Percentiles rank a stretch among this genome's conserved stretches.
Evolutionary conservation across 2,113 vertebrate species (phyloP).

Genomic region (Rattus rattus): DNA sequence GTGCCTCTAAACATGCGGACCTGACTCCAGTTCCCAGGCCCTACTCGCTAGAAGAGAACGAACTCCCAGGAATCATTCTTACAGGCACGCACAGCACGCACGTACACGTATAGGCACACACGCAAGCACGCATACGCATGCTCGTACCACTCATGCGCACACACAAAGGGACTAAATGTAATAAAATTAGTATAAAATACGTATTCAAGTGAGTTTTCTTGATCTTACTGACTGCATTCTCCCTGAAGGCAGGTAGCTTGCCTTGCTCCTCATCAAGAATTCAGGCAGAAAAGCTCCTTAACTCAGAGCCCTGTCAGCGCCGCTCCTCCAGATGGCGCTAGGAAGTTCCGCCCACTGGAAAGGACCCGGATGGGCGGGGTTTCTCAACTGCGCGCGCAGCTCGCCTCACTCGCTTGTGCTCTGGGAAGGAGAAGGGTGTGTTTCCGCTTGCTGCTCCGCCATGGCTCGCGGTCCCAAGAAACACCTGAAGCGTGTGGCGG

Average conservation of each 20-base stretch:
- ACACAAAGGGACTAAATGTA: not conserved
- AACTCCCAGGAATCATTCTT: not conserved
- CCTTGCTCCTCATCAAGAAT: fast-evolving
- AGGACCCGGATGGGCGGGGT: not conserved
- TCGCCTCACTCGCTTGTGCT: not conserved
- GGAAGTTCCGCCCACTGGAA: too few relatives aligned
- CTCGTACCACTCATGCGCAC: too few relatives aligned
- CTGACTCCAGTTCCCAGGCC: not conserved
- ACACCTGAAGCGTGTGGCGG: slow-evolving; percentile 20
- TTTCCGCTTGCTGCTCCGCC: too few relatives aligned
- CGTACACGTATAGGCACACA: not conserved
- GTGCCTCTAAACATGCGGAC: not conserved
- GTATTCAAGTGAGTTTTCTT: not conserved
- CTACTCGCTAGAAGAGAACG: too few relatives aligned
- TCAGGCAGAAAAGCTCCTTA: not conserved
- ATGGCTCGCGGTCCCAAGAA: slow-evolving; percentile 36
- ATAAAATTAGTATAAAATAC: not conserved
- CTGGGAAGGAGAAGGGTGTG: not conserved
- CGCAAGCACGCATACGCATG: too few relatives aligned
- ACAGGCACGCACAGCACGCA: not conserved
- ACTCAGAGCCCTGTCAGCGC: too few relatives aligned
- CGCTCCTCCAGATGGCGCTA: not conserved
- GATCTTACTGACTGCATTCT: not conserved
- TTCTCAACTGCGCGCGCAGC: not conserved
- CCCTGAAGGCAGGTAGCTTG: not conserved